A percentile compares a stretch with the other conserved stretches of the same genome.
Evolutionary conservation across 2,888 invertebrate species (phyloP).

Genomic region (Calliscelio sp.): DNA sequence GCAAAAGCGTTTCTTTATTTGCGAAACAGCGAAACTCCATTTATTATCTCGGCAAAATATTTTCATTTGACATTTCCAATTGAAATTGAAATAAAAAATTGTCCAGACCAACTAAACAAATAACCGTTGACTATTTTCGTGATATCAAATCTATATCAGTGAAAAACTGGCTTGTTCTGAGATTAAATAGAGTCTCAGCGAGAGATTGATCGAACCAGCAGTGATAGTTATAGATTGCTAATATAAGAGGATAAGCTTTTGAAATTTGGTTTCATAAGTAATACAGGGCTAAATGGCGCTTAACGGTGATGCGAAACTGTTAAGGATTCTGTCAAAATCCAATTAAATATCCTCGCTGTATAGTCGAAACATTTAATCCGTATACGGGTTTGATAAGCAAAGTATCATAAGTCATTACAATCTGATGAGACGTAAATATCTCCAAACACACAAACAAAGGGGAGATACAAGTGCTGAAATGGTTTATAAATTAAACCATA

Average conservation of each 20-base stretch:
- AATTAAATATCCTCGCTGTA: slow-evolving; percentile 43
- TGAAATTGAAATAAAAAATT: not conserved
- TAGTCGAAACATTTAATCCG: slow-evolving; percentile 38
- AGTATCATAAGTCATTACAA: slow-evolving; percentile 42
- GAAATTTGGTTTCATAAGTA: slow-evolving; percentile 59
- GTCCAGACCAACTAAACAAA: not conserved
- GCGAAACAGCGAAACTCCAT: not conserved
- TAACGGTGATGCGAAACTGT: slow-evolving; percentile 33
- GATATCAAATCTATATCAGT: slow-evolving; percentile 13
- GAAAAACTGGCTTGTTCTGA: slow-evolving; percentile 27
- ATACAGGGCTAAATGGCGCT: slow-evolving; percentile 46
- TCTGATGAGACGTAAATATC: slow-evolving; percentile 4
- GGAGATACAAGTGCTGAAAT: not conserved
- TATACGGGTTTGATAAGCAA: slow-evolving; percentile 32
- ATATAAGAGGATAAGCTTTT: slow-evolving; percentile 59
- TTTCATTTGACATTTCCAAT: not conserved
- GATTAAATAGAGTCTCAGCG: slow-evolving; percentile 33
- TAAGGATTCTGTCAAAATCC: slow-evolving; percentile 47
- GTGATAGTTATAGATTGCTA: slow-evolving; percentile 48
- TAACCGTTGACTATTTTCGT: slow-evolving; percentile 8
- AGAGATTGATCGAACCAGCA: slow-evolving; percentile 22
- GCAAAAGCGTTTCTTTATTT: not conserved
- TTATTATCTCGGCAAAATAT: not conserved
- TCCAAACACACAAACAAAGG: not conserved
- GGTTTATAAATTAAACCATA: not conserved